These are phyloP conservation scores for Naja naja DNA, from an alignment of 2,113 vertebrate species.

Conservation along the genomic window DNA sequence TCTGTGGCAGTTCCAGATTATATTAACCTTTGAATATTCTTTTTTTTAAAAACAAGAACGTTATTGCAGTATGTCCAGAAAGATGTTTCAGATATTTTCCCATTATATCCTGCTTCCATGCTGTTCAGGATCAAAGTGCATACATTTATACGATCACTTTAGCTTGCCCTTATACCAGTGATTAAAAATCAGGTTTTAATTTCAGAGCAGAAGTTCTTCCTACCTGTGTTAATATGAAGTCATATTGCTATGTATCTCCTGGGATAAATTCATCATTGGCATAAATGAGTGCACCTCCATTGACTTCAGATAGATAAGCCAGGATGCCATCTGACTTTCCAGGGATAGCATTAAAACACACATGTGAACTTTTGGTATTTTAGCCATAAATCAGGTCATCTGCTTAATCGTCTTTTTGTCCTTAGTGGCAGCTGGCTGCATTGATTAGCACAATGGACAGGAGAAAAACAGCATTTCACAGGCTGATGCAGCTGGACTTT, in stretches of 20 bases:
- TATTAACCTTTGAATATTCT: conserved; percentile 21
- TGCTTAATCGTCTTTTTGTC: conserved; percentile 18
- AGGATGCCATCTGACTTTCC: conserved; percentile 17
- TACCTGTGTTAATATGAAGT: conserved; percentile 10
- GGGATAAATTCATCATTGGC: conserved; percentile 11
- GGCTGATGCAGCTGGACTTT: neutral
- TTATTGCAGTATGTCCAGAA: conserved; percentile 28
- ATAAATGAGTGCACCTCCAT: neutral
- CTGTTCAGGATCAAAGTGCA: conserved; percentile 20
- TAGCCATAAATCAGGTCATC: conserved; percentile 27
- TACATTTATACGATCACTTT: neutral
- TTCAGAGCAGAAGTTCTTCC: conserved; percentile 3
- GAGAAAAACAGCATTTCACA: neutral
- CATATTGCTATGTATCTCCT: conserved; percentile 2
- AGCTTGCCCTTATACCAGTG: neutral
- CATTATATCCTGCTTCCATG: neutral
- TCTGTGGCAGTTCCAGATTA: neutral
- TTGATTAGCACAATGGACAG: neutral
- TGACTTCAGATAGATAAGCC: conserved; percentile 12
- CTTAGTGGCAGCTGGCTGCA: conserved; percentile 19
- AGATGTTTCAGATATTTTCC: conserved; percentile 11
- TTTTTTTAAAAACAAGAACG: conserved; percentile 21
- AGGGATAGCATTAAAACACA: neutral
- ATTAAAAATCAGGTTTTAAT: conserved; percentile 6
- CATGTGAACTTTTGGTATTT: conserved; percentile 6